Base-by-base conservation (phyloP, 2,888 invertebrate genomes). In the Portevinia maculata region DNA sequence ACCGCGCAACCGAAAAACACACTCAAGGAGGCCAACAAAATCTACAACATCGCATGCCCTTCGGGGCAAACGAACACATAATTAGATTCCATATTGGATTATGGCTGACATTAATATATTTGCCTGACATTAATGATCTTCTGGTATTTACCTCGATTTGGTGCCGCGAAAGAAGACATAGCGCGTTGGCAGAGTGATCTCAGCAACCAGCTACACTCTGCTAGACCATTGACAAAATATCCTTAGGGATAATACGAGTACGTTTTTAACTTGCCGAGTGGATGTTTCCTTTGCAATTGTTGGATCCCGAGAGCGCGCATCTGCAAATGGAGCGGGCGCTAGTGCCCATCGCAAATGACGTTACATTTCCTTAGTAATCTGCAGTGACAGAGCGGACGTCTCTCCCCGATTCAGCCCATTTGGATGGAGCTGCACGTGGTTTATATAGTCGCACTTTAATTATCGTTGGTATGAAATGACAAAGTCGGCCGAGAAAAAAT, bases 91-190 rank as follows among this genome's bases (percentile, higher is more conserved):
- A 85, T 86, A 85, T 85, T 84, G 85, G 86, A 78, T 84, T 84
- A 86, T 85, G 84, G 84, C 85, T 86, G 85, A 86, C 86, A 85
- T 86, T 86, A 86, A 86, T 86, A 85, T 86, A 86, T 85, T 85
- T 86, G 85, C 85, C 85, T 85, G 86, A 86, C 86, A 84, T 86
- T 86, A 86, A 86, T 86, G 85, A 86, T 86, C 86, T 86, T 85
- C 85, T 86, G 85, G 84, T 86, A 86, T 85, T 86, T 86, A 85
- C 85, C 86, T 86, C 84, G 78, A 84, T 86, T 86, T 85, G 86
- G 86, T 76, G 85, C 86, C 85, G 86, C 86, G 83, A 57, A 85
- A 83, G 83, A 83, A 78, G 83, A 78, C 83, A 50, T 73, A 67
- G 78, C 55, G 17, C 57, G 50, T 50, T 17, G 46, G 62, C 62